Percentiles rank a stretch among this genome's conserved stretches.
These are phyloP conservation scores for Saturnia japonica DNA, from an alignment of 2,888 invertebrate genomes.

Conservation along the genomic window DNA sequence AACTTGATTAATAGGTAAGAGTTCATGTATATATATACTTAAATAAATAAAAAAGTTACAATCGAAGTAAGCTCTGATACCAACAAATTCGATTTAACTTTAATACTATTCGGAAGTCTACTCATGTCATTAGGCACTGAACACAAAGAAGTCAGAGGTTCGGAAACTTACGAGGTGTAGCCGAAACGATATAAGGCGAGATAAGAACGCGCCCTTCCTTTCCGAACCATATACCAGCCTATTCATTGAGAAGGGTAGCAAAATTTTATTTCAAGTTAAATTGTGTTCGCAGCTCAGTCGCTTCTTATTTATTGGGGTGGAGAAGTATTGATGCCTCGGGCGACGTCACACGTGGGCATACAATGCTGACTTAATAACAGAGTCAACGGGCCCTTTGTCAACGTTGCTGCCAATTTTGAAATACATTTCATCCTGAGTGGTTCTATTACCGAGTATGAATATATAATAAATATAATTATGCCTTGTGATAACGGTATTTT, in stretches of 20 bases:
- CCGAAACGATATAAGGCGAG: slow-evolving; percentile 57
- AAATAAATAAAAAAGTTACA: neutral
- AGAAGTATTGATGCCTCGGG: slow-evolving; percentile 56
- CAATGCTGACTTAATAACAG: slow-evolving; percentile 55
- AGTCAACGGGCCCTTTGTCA: slow-evolving; percentile 63
- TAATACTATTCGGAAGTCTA: slow-evolving; percentile 45
- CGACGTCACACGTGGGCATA: slow-evolving; percentile 47
- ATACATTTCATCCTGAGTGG: slow-evolving; percentile 40
- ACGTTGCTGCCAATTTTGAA: slow-evolving; percentile 58
- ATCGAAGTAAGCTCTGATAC: neutral
- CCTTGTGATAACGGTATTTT: slow-evolving; percentile 3
- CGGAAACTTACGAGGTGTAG: slow-evolving; percentile 65
- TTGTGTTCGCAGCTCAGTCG: slow-evolving; percentile 73
- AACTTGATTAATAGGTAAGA: neutral
- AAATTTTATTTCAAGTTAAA: slow-evolving; percentile 80
- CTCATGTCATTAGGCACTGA: slow-evolving; percentile 65
- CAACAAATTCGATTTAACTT: slow-evolving; percentile 28
- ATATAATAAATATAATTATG: slow-evolving; percentile 27
- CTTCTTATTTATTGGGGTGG: slow-evolving; percentile 69
- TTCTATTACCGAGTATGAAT: slow-evolving; percentile 24
- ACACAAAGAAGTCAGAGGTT: slow-evolving; percentile 61
- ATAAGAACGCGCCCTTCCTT: slow-evolving; percentile 61
- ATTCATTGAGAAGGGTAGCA: slow-evolving; percentile 70
- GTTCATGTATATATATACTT: neutral
- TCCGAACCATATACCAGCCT: slow-evolving; percentile 67